A percentile compares a stretch with the other conserved stretches of the same genome.
These are phyloP conservation scores for Noctua fimbriata DNA, from an alignment of 2,888 invertebrate species.

Conservation along the genomic window DNA sequence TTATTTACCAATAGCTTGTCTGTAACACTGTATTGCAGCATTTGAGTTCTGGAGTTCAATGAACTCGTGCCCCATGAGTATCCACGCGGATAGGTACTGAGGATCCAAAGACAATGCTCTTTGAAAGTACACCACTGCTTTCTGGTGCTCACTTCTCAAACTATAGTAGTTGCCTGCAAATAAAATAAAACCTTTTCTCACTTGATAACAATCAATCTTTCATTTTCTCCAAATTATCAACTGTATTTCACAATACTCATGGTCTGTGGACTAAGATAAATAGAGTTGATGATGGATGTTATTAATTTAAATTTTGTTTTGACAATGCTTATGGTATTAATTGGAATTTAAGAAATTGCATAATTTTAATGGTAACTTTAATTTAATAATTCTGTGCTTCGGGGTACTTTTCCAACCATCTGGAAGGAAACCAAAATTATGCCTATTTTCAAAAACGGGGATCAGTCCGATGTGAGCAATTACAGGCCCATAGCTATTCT, in stretches of 20 bases:
- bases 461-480: too few species aligned
- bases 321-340: too few species aligned
- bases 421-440: too few species aligned
- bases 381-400: too few species aligned
- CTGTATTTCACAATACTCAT: too few species aligned
- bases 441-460: too few species aligned
- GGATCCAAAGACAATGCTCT: slow-evolving; percentile 98
- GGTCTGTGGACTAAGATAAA: background rate
- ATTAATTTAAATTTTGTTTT: background rate
- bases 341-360: too few species aligned
- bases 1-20: slow-evolving; percentile 96
- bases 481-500: too few species aligned
- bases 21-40: slow-evolving; percentile 99
- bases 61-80: slow-evolving; percentile 99
- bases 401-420: too few species aligned
- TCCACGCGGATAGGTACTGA: slow-evolving; percentile 98
- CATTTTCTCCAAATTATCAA: background rate
- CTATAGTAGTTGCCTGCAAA: slow-evolving; percentile 98
- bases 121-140: slow-evolving; percentile 99
- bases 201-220: background rate
- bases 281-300: background rate
- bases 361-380: too few species aligned
- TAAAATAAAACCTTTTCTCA: slow-evolving; percentile 5
- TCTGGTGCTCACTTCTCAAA: slow-evolving; percentile 98
- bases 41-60: slow-evolving; percentile 99